Conservation (phyloP, 2,888 invertebrate genomes). For the Enchytraeus crypticus region DNA sequence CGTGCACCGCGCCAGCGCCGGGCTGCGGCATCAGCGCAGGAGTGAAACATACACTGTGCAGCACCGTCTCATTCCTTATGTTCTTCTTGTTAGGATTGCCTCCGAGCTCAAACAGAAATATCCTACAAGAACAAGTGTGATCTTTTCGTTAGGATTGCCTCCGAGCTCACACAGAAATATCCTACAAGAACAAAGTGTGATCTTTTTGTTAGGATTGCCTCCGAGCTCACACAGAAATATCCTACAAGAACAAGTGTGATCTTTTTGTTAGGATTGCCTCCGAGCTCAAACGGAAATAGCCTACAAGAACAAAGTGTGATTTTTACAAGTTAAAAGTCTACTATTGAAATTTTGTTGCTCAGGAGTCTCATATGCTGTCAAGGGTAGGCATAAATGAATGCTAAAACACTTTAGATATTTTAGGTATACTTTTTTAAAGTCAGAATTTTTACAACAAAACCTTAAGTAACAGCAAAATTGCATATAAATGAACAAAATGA, state of each 20-base stretch:
- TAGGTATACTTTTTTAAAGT: too few relatives aligned
- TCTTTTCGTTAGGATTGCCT: slow-evolving; percentile 63
- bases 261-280: slow-evolving; percentile 62
- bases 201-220: slow-evolving; percentile 63
- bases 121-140: slow-evolving; percentile 52
- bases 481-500: too few relatives aligned
- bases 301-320: too few relatives aligned
- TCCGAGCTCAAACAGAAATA: slow-evolving; percentile 58
- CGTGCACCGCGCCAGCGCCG: neutral
- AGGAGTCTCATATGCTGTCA: too few relatives aligned
- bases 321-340: too few relatives aligned
- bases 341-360: too few relatives aligned
- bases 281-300: slow-evolving; percentile 58
- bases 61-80: slow-evolving; percentile 57
- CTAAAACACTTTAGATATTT: too few relatives aligned
- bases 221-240: slow-evolving; percentile 59
- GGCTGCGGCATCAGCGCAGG: too few relatives aligned
- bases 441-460: too few relatives aligned
- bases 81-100: slow-evolving; percentile 65
- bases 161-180: slow-evolving; percentile 59
- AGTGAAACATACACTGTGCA: slow-evolving; percentile 58
- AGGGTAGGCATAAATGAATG: too few relatives aligned
- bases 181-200: slow-evolving; percentile 54
- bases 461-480: too few relatives aligned
- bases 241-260: slow-evolving; percentile 56